Conservation (phyloP, 1,140 invertebrate genomes). For the Drosophila chauvacae region DNA sequence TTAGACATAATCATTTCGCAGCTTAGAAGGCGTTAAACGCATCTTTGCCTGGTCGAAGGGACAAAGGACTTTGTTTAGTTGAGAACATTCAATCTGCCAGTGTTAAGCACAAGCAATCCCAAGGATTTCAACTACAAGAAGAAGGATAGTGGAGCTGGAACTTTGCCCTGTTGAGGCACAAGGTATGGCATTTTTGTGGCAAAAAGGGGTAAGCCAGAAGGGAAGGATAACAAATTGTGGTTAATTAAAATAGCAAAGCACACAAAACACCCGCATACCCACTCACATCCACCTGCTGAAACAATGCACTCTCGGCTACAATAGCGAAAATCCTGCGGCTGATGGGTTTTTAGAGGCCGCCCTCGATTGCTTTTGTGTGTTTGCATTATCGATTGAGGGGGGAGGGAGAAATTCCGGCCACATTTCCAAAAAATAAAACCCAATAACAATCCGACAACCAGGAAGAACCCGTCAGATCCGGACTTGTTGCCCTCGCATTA, state of each 20-base stretch:
- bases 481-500: slow-evolving; percentile 66
- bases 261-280: slow-evolving; percentile 14
- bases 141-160: not conserved
- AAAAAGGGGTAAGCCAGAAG: not conserved
- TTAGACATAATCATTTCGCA: slow-evolving; percentile 71
- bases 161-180: slow-evolving; percentile 3
- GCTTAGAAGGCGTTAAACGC: slow-evolving; percentile 74
- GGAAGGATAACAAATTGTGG: slow-evolving; percentile 38
- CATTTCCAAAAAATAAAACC: slow-evolving; percentile 29
- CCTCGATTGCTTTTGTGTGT: slow-evolving; percentile 25
- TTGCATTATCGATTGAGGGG: slow-evolving; percentile 38
- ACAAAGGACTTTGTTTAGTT: slow-evolving; percentile 53
- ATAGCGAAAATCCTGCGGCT: slow-evolving; percentile 22
- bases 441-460: slow-evolving; percentile 34
- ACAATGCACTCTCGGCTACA: slow-evolving; percentile 55
- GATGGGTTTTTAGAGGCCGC: slow-evolving; percentile 29
- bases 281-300: slow-evolving; percentile 4
- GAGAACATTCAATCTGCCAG: slow-evolving; percentile 16
- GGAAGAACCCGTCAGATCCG: slow-evolving; percentile 13
- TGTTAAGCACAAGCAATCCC: slow-evolving; percentile 22
- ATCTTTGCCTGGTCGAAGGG: slow-evolving; percentile 60
- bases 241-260: slow-evolving; percentile 70
- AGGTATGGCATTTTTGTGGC: slow-evolving; percentile 5
- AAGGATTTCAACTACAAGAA: slow-evolving; percentile 9
- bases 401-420: not conserved